Evolutionary conservation across 2,888 invertebrate genomes (phyloP).

Genomic region (Lepidocyrtoides sp.): DNA sequence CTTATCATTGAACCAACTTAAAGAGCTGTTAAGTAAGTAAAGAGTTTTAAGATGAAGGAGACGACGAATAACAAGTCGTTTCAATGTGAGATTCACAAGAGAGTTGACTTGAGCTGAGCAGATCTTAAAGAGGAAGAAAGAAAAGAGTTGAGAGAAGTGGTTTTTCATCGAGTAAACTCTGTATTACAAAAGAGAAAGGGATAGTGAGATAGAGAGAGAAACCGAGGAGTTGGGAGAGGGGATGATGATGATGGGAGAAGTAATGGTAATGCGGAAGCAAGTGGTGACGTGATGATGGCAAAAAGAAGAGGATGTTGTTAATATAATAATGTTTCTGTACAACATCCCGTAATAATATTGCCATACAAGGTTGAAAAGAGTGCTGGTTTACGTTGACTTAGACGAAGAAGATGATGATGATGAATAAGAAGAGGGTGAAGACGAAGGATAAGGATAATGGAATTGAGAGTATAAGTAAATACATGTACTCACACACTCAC

Average conservation of each 20-base stretch:
- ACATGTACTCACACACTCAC: no score
- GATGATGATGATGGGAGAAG: slow-evolving; percentile 6
- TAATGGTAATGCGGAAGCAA: slow-evolving; percentile 24
- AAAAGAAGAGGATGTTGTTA: slow-evolving; percentile 41
- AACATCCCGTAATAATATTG: slow-evolving; percentile 36
- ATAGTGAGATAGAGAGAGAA: neutral
- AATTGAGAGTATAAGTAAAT: neutral
- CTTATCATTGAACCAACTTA: neutral
- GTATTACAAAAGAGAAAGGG: slow-evolving; percentile 23
- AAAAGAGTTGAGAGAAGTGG: slow-evolving; percentile 57
- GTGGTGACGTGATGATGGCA: slow-evolving; percentile 33
- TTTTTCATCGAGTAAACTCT: slow-evolving; percentile 31
- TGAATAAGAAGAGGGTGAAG: neutral
- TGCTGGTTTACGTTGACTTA: neutral
- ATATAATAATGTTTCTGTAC: slow-evolving; percentile 51
- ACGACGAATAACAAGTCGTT: neutral
- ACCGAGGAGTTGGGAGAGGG: neutral
- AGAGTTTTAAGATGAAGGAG: neutral
- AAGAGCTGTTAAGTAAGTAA: slow-evolving; percentile 1
- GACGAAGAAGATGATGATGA: neutral
- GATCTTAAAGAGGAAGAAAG: neutral
- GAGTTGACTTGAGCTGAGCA: neutral
- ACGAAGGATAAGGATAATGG: neutral
- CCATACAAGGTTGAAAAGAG: slow-evolving; percentile 13
- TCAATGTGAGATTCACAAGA: slow-evolving; percentile 4